Percentiles rank a stretch among this genome's conserved stretches.
phyloP scores from a whole-genome alignment of 2,113 vertebrate species.

The Callorhinus ursinus region DNA sequence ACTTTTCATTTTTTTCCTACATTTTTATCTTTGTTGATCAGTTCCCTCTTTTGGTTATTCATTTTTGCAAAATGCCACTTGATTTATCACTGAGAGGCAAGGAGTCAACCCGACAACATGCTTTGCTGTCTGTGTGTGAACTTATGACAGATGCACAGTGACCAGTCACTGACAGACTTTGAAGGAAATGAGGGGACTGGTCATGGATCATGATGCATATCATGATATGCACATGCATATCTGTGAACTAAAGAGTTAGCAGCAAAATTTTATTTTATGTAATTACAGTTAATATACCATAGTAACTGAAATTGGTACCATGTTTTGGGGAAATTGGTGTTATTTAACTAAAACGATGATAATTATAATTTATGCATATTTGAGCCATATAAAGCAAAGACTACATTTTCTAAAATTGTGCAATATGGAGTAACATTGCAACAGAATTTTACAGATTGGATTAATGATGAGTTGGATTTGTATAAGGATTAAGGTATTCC shows the following conservation, averaged over 20 bases:
- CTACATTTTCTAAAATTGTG: not conserved
- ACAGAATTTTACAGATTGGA: not conserved
- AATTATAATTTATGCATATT: not conserved
- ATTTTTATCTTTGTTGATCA: not conserved
- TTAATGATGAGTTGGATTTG: not conserved
- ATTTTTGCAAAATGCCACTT: not conserved
- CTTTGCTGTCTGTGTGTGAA: not conserved
- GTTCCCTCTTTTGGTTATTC: not conserved
- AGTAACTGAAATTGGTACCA: not conserved
- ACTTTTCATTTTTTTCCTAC: not conserved
- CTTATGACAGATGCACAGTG: not conserved
- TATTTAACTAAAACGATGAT: conserved; percentile 7
- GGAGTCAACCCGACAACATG: not conserved
- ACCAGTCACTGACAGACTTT: not conserved
- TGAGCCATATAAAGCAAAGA: not conserved
- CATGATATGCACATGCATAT: not conserved
- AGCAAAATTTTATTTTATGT: not conserved
- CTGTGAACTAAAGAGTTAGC: not conserved
- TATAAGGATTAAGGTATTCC: not conserved
- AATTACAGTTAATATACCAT: not conserved
- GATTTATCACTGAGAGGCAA: not conserved
- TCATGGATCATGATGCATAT: not conserved
- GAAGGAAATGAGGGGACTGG: not conserved
- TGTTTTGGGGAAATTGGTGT: not conserved
- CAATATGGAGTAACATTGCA: not conserved